These are phyloP conservation scores for Polymixis lichenea DNA, from an alignment of 2,888 invertebrate species.

Conservation along the genomic window DNA sequence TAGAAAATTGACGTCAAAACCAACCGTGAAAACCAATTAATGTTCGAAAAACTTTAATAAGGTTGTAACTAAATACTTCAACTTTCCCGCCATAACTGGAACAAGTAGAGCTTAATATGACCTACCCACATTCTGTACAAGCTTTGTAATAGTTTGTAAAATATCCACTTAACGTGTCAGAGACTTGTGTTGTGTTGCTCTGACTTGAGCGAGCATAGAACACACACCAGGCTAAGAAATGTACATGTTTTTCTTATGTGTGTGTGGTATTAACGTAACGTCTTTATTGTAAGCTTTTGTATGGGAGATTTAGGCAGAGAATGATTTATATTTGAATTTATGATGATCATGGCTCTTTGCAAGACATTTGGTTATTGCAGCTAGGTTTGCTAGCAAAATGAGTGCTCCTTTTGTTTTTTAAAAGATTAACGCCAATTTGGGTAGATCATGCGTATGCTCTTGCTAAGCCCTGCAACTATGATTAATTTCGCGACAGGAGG, in stretches of 20 bases:
- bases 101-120: conserved; percentile 67
- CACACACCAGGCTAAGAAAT: neutral
- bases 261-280: neutral
- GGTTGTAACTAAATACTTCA: conserved; percentile 56
- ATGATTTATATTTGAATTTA: neutral
- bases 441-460: neutral
- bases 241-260: neutral
- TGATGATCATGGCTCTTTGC: neutral
- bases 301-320: neutral
- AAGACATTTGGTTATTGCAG: no score
- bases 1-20: conserved; percentile 11
- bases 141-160: conserved; percentile 71
- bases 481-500: neutral
- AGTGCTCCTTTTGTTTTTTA: no score
- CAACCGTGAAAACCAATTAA: conserved; percentile 17
- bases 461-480: neutral
- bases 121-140: conserved; percentile 48
- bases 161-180: conserved; percentile 70
- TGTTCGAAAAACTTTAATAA: conserved; percentile 32
- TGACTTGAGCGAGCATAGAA: neutral
- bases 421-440: neutral
- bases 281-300: neutral
- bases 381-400: neutral
- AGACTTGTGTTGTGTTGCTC: conserved; percentile 13
- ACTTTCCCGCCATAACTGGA: conserved; percentile 69